A percentile compares a stretch with the other conserved stretches of the same genome.
Conservation (phyloP, 2,797 vertebrate genomes). For the Schizothorax lantsangensis region DNA sequence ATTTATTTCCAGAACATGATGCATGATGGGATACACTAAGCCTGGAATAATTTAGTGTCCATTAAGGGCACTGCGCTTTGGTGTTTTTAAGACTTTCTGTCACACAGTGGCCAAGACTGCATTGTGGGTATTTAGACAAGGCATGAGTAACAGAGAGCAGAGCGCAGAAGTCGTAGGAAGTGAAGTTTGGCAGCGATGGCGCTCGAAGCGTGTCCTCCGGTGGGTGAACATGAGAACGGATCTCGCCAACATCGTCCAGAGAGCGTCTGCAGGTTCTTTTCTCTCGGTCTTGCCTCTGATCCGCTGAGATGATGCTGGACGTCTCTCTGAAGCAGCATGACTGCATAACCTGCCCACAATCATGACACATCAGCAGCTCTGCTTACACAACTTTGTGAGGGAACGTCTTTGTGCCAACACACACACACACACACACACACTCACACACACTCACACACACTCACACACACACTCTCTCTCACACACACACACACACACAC, state of each 20-base stretch:
- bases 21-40: no score
- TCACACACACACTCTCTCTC: no score
- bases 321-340: background rate
- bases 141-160: background rate
- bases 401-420: background rate
- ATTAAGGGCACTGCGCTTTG: no score
- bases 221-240: constrained; percentile 34
- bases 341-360: background rate
- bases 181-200: constrained; percentile 37
- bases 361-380: background rate
- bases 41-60: no score
- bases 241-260: constrained; percentile 26
- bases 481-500: no score
- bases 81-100: no score
- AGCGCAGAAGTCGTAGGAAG: constrained; percentile 13
- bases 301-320: background rate
- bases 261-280: no score
- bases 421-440: background rate
- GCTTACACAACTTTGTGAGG: background rate
- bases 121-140: no score
- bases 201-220: constrained; percentile 38
- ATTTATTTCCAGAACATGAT: no score
- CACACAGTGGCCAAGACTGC: no score
- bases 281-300: background rate
- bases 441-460: no score